phyloP scores from a whole-genome alignment of 2,888 invertebrate species.

The Dryomyza anilis region DNA sequence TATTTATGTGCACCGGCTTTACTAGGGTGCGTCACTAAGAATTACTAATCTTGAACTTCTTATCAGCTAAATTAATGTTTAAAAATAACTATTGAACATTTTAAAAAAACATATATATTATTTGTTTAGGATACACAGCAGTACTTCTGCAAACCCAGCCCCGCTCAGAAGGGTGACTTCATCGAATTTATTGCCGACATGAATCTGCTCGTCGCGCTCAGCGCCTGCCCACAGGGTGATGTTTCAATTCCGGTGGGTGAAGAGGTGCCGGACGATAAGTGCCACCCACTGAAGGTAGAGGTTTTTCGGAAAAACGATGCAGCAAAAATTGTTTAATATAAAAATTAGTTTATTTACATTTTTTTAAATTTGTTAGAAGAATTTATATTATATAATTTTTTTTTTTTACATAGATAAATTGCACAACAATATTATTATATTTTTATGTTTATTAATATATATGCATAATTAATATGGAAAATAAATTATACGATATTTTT shows the following conservation, averaged over 20 bases:
- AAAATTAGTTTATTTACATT: not conserved
- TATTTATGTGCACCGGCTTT: slow-evolving; percentile 64
- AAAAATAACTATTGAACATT: not conserved
- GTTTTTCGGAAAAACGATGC: slow-evolving; percentile 51
- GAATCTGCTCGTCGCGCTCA: slow-evolving; percentile 62
- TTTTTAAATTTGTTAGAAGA: not conserved
- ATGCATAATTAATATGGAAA: not conserved
- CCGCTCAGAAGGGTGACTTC: slow-evolving; percentile 62
- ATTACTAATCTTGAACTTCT: too few species aligned
- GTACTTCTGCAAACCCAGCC: slow-evolving; percentile 64
- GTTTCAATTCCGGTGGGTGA: slow-evolving; percentile 61
- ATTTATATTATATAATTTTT: not conserved
- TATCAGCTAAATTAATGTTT: not conserved
- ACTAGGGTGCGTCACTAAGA: slow-evolving; percentile 47
- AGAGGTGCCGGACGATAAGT: slow-evolving; percentile 58
- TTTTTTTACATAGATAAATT: not conserved
- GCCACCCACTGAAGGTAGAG: slow-evolving; percentile 60
- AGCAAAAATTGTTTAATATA: not conserved
- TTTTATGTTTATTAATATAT: not conserved
- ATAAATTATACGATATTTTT: not conserved
- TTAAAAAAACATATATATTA: too few species aligned
- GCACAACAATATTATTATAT: not conserved
- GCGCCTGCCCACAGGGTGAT: slow-evolving; percentile 63
- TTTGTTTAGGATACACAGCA: slow-evolving; percentile 59
- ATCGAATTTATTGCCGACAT: slow-evolving; percentile 64